phyloP scores from a whole-genome alignment of 92 coral and sea anemone species.

The Palythoa caribaeorum region DNA sequence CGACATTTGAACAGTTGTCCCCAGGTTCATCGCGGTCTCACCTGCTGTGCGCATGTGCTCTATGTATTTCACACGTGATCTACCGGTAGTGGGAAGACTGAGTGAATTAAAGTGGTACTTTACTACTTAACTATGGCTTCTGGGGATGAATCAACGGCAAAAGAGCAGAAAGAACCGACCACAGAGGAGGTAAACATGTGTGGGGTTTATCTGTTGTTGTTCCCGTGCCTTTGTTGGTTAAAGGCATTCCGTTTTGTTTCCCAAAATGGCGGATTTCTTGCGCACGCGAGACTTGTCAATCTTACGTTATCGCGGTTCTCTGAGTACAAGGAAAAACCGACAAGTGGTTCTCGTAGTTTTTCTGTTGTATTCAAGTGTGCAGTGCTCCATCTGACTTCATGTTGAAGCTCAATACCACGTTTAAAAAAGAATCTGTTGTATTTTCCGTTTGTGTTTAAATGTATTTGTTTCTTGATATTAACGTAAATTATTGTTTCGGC shows the following conservation, averaged over 20 bases:
- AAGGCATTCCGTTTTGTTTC: neutral
- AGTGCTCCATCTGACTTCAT: neutral
- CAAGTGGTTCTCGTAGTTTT: neutral
- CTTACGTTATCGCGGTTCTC: neutral
- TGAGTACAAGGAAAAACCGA: conserved; percentile 30
- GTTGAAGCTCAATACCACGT: neutral
- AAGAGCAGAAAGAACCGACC: conserved; percentile 90
- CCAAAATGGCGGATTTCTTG: conserved; percentile 47
- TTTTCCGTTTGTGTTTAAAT: neutral
- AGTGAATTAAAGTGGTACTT: conserved; percentile 57
- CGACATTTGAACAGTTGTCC: neutral
- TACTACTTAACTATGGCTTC: conserved; percentile 90
- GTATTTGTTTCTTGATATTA: neutral
- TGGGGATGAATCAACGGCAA: conserved; percentile 92
- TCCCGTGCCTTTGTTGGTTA: neutral
- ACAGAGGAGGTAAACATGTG: conserved; percentile 78
- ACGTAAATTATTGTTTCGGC: neutral
- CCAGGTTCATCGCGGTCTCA: conserved; percentile 37
- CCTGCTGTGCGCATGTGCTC: conserved; percentile 83
- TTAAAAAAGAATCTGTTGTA: neutral
- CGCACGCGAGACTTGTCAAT: conserved; percentile 37
- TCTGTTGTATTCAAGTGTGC: neutral
- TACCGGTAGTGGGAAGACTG: conserved; percentile 77
- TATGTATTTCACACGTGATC: conserved; percentile 83
- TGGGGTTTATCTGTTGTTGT: conserved; percentile 25